Conservation (phyloP, 2,888 invertebrate species). For the Protonemura montana region DNA sequence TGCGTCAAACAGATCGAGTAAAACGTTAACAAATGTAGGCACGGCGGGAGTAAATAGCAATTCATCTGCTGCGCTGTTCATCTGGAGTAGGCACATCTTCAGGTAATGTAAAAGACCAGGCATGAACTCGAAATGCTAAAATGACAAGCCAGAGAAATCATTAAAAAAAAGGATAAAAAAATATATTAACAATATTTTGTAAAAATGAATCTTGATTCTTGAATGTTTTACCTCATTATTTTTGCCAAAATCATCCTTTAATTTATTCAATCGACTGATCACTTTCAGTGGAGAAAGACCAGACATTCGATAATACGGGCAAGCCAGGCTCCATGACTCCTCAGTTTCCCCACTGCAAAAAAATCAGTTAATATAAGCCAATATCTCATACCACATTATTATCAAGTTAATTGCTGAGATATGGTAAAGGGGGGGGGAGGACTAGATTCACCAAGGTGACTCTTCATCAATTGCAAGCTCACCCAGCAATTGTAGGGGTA, state of each 20-base stretch:
- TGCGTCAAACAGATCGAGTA: conserved; percentile 59
- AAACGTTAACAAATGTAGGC: conserved; percentile 56
- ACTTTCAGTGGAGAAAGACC: conserved; percentile 62
- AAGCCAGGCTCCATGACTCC: conserved; percentile 59
- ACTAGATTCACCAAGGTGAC: no score
- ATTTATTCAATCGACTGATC: conserved; percentile 52
- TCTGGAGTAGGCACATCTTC: conserved; percentile 50
- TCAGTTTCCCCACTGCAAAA: conserved; percentile 52
- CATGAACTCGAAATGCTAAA: not conserved
- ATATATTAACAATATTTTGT: not conserved
- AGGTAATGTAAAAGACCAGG: conserved; percentile 52
- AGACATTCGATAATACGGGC: conserved; percentile 66
- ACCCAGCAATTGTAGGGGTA: no score
- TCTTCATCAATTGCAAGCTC: no score
- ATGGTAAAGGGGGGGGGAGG: no score
- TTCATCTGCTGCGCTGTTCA: conserved; percentile 44
- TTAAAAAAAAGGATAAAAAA: not conserved
- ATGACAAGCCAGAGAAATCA: not conserved
- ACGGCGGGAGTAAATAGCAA: conserved; percentile 46
- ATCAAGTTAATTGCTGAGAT: no score
- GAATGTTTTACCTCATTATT: not conserved
- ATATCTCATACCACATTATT: no score
- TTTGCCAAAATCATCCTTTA: conserved; percentile 38
- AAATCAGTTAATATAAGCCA: not conserved
- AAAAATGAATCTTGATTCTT: no score